Conservation (phyloP, 2,113 vertebrate species). For the Gallinago undulata region DNA sequence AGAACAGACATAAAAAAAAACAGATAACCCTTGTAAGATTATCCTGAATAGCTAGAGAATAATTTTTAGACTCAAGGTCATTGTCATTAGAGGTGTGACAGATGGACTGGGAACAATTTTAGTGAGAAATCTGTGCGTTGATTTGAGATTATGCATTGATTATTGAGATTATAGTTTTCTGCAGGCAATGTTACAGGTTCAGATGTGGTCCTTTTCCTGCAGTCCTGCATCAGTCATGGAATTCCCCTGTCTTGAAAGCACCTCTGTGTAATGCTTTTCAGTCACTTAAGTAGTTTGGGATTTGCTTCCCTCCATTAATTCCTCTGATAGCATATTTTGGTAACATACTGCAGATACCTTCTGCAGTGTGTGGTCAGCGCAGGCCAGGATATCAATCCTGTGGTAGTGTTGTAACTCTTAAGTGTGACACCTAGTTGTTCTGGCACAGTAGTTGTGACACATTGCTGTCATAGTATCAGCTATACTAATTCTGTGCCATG, state of each 20-base stretch:
- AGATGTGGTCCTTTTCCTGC: background rate
- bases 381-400: background rate
- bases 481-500: fast-evolving
- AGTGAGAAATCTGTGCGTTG: background rate
- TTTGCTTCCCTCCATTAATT: background rate
- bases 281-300: fast-evolving
- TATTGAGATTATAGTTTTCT: background rate
- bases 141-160: too few species aligned
- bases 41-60: background rate
- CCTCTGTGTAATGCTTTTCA: background rate
- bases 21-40: background rate
- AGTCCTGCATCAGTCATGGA: background rate
- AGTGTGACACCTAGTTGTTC: background rate
- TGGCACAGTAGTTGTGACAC: background rate
- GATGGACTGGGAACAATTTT: background rate
- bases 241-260: background rate
- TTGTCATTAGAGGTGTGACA: background rate
- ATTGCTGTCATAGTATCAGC: background rate
- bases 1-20: background rate
- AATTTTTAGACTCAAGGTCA: background rate
- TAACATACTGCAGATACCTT: background rate
- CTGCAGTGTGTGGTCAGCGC: fast-evolving
- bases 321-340: background rate
- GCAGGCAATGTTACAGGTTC: background rate
- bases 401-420: background rate